Evolutionary conservation across 2,888 invertebrate species (phyloP).

Genomic region (Brachypalpus laphriformis): DNA sequence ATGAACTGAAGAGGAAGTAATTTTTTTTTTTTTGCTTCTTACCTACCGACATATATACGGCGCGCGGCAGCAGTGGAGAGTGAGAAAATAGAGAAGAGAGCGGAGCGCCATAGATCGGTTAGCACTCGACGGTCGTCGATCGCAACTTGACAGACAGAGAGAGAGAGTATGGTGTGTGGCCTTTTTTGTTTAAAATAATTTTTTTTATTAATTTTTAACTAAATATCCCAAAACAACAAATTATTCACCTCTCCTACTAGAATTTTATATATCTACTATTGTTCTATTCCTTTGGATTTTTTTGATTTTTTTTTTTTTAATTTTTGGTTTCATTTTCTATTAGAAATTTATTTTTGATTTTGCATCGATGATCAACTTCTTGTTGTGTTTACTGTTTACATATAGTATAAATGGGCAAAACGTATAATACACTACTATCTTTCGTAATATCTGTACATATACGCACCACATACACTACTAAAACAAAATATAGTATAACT

Average conservation of each 20-base stretch:
- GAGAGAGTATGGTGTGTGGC: conserved; percentile 74
- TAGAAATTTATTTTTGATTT: conserved; percentile 70
- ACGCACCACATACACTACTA: conserved; percentile 74
- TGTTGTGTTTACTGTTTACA: conserved; percentile 72
- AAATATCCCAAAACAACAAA: background rate
- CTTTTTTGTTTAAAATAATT: conserved; percentile 62
- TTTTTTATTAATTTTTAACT: conserved; percentile 29
- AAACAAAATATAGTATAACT: conserved; percentile 57
- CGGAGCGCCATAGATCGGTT: conserved; percentile 64
- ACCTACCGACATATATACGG: conserved; percentile 58
- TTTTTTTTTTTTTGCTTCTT: conserved; percentile 71
- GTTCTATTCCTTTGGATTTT: conserved; percentile 34
- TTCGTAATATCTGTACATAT: conserved; percentile 73
- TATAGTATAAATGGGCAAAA: conserved; percentile 72
- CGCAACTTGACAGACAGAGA: conserved; percentile 47
- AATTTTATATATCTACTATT: conserved; percentile 24
- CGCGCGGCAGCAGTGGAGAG: conserved; percentile 29
- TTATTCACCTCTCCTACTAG: conserved; percentile 30
- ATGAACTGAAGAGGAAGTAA: conserved; percentile 74
- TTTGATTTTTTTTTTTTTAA: conserved; percentile 30
- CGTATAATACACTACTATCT: conserved; percentile 73
- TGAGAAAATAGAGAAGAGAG: background rate
- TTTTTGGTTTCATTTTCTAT: conserved; percentile 64
- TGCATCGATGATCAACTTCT: conserved; percentile 72
- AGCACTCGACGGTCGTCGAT: conserved; percentile 5